phyloP scores from a whole-genome alignment of 2,113 vertebrate species.

The Uria lomvia region DNA sequence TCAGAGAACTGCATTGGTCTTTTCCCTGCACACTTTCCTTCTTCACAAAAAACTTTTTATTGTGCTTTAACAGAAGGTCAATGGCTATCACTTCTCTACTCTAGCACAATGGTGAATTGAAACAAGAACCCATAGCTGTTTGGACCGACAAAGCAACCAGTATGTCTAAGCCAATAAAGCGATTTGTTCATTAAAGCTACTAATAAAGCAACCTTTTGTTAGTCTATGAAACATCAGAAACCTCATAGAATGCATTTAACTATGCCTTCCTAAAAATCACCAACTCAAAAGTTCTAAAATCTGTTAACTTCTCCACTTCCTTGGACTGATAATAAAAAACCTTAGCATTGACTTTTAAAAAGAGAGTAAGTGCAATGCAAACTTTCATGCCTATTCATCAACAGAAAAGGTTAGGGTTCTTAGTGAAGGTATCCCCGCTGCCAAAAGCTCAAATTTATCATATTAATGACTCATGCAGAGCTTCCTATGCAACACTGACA shows the following conservation, averaged over 20 bases:
- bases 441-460: background rate
- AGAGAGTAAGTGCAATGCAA: background rate
- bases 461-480: background rate
- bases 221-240: slow-evolving; percentile 78
- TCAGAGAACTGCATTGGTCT: slow-evolving; percentile 36
- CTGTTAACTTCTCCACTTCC: slow-evolving; percentile 56
- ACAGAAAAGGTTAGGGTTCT: background rate
- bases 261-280: slow-evolving; percentile 63
- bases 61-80: slow-evolving; percentile 80
- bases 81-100: slow-evolving; percentile 78
- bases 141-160: slow-evolving; percentile 80
- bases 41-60: slow-evolving; percentile 78
- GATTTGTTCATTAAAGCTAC: slow-evolving; percentile 80
- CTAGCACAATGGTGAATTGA: slow-evolving; percentile 80
- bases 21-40: slow-evolving; percentile 58
- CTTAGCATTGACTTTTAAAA: background rate
- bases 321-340: slow-evolving; percentile 14
- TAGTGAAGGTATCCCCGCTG: background rate
- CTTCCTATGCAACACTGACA: background rate
- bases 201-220: slow-evolving; percentile 84
- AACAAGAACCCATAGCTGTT: slow-evolving; percentile 80
- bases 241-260: slow-evolving; percentile 67
- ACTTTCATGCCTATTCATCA: background rate
- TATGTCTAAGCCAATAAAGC: slow-evolving; percentile 82
- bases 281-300: slow-evolving; percentile 59